phyloP scores from a whole-genome alignment of 2,797 vertebrate species.

The Sebastes minor region DNA sequence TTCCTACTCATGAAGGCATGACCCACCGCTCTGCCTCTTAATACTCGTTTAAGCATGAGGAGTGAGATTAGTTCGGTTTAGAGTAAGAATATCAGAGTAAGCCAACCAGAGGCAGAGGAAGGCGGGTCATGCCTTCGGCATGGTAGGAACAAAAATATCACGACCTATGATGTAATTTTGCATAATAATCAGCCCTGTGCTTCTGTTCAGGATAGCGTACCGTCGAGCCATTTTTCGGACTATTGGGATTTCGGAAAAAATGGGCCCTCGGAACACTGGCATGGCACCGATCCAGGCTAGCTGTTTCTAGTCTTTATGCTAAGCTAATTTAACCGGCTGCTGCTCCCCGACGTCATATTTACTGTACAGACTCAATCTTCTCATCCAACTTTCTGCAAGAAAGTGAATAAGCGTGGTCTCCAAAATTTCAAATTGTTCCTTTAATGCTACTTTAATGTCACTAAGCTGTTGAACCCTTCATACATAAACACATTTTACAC shows the following conservation, averaged over 20 bases:
- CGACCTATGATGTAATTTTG: too few species aligned
- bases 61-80: background rate
- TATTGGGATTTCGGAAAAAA: background rate
- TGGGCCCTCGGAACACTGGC: background rate
- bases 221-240: background rate
- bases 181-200: too few species aligned
- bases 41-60: background rate
- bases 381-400: background rate
- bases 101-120: background rate
- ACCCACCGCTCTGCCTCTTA: background rate
- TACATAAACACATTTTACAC: background rate
- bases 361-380: background rate
- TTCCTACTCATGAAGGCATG: background rate
- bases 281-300: background rate
- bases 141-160: background rate
- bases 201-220: too few species aligned
- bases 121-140: background rate
- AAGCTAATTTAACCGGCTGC: background rate
- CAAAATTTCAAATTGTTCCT: background rate
- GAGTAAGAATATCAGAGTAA: background rate
- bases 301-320: background rate
- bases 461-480: background rate
- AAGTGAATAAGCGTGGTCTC: background rate
- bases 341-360: background rate
- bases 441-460: background rate